Conservation (phyloP, 2,888 invertebrate genomes). For the Diabrotica balteata region DNA sequence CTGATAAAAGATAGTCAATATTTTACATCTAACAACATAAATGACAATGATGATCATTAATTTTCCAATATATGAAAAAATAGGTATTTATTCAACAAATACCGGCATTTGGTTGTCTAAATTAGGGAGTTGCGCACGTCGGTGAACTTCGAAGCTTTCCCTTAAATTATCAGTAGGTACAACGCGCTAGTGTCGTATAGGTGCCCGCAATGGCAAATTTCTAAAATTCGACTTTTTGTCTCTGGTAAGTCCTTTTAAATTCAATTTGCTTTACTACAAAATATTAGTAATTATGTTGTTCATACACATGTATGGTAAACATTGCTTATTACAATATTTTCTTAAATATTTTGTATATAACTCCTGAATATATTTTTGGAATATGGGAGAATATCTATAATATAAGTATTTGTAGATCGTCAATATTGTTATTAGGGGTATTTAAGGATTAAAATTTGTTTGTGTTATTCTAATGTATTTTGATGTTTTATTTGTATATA, state of each 20-base stretch:
- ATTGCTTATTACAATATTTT: conserved; percentile 2
- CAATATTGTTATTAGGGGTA: too few relatives aligned
- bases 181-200: conserved; percentile 61
- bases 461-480: conserved; percentile 10
- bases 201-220: conserved; percentile 60
- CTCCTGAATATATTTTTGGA: too few relatives aligned
- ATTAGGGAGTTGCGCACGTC: conserved; percentile 60
- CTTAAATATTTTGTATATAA: background rate
- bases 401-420: too few relatives aligned
- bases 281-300: too few relatives aligned
- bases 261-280: too few relatives aligned
- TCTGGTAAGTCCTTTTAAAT: conserved; percentile 48
- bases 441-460: too few relatives aligned
- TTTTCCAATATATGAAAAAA: conserved; percentile 35
- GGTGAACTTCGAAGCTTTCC: conserved; percentile 56
- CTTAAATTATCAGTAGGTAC: conserved; percentile 62
- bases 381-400: too few relatives aligned
- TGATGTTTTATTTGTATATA: conserved; percentile 9
- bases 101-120: conserved; percentile 59
- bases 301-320: too few relatives aligned
- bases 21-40: conserved; percentile 18
- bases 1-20: conserved; percentile 14
- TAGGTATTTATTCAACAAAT: conserved; percentile 56
- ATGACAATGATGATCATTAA: conserved; percentile 23
- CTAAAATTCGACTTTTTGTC: conserved; percentile 60